phyloP scores from a whole-genome alignment of 2,797 vertebrate genomes.

The Champsocephalus esox region DNA sequence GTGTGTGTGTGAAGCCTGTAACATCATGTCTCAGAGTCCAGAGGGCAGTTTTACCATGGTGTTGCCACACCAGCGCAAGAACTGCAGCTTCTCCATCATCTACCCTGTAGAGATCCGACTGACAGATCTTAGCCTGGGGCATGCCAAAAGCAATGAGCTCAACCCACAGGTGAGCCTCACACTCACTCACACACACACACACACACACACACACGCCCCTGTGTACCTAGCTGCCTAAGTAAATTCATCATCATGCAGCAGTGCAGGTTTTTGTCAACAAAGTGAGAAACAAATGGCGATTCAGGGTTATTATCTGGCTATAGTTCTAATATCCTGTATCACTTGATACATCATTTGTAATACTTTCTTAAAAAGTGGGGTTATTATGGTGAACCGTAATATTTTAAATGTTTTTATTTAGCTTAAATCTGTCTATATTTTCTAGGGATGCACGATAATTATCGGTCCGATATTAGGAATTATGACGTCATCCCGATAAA shows the following conservation, averaged over 20 bases:
- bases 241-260: not conserved
- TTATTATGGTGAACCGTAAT: not conserved
- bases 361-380: not conserved
- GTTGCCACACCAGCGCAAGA: conserved; percentile 91
- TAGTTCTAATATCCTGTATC: not conserved
- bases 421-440: not conserved
- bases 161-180: conserved; percentile 67
- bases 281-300: not conserved
- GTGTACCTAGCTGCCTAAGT: too few relatives aligned
- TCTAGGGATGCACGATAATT: too few relatives aligned
- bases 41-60: conserved; percentile 95
- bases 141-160: conserved; percentile 81
- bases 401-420: not conserved
- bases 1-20: conserved; percentile 87
- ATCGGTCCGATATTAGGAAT: too few relatives aligned
- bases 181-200: not conserved
- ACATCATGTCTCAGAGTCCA: conserved; percentile 95
- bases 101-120: conserved; percentile 94
- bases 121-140: conserved; percentile 91
- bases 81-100: conserved; percentile 98
- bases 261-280: not conserved
- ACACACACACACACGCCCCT: too few relatives aligned
- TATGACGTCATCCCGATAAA: too few relatives aligned
- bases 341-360: not conserved
- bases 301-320: not conserved